A percentile compares a stretch with the other conserved stretches of the same genome.
phyloP scores from a whole-genome alignment of 2,797 vertebrate genomes.

The Perodicticus potto region DNA sequence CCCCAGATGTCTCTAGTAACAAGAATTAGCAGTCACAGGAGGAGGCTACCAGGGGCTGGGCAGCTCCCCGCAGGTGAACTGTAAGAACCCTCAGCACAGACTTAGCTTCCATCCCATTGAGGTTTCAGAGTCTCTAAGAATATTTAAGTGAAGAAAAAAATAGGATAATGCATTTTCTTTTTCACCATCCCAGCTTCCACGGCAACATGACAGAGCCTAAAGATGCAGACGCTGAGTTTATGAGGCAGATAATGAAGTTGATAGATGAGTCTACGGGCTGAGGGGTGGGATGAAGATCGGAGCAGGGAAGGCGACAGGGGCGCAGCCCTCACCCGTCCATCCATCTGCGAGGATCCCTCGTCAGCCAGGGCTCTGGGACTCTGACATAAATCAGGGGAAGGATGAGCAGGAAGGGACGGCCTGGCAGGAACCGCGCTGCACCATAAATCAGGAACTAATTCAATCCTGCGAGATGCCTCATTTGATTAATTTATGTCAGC shows the following conservation, averaged over 20 bases:
- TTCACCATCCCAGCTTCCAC: not conserved
- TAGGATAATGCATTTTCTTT: not conserved
- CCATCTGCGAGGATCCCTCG: slow-evolving; percentile 56
- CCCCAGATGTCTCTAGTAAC: not conserved
- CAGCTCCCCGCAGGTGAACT: not conserved
- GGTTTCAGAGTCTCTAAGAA: slow-evolving; percentile 50
- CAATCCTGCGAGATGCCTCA: slow-evolving; percentile 89
- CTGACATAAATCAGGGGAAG: slow-evolving; percentile 87
- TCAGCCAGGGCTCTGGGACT: slow-evolving; percentile 65
- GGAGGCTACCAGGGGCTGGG: not conserved
- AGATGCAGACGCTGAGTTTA: slow-evolving; percentile 57
- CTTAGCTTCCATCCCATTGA: not conserved
- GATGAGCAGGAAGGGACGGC: slow-evolving; percentile 72
- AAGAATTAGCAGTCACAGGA: slow-evolving; percentile 4
- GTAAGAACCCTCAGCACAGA: not conserved
- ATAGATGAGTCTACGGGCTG: slow-evolving; percentile 62
- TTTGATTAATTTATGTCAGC: slow-evolving; percentile 91
- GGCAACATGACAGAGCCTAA: not conserved
- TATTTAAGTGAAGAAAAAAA: not conserved
- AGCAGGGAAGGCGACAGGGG: not conserved
- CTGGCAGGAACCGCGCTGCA: slow-evolving; percentile 82
- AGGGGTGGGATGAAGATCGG: slow-evolving; percentile 54
- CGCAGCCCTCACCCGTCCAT: slow-evolving; percentile 65
- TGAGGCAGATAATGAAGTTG: slow-evolving; percentile 70
- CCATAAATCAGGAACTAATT: slow-evolving; percentile 91